Base-by-base conservation (phyloP, 2,797 vertebrate species). In the Hippoglossus hippoglossus region DNA sequence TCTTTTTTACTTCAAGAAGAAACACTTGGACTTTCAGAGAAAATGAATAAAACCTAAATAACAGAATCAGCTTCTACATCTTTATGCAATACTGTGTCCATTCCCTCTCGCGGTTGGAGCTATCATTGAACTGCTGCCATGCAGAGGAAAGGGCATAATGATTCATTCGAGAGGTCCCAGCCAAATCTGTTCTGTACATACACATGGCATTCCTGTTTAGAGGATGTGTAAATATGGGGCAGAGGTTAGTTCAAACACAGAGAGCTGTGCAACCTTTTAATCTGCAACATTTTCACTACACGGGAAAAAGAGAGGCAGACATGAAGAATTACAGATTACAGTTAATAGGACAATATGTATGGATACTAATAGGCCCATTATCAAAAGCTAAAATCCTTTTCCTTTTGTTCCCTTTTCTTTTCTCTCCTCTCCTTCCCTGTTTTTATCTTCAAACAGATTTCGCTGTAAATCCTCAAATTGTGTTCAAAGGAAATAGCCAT, bases 111-210 rank as follows among this genome's bases (percentile, higher is more conserved):
- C 13, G 15, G 50, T 61, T 25, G 56, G 63, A 63, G 77, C 71
- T 81, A 79, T 88, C 75, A 82, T 84, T 92, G 88, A 91, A 90
- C 70, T 51, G 83, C 68, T 92, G 91, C 90, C 91, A 92, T 85
- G 60, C 77, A 75, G 67, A 82, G 80, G 73, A 87, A 87, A 82
- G 80, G 81, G 83, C 87, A 84, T 71, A 68, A 87, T 83, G 89
- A 87, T 88, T 90, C 81, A 85, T 75, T 82, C 81, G 79, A 77
- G 84, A 87, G 67, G 79, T 71, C 81, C 80, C 62, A 34, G 87
- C 88, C 85, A 94, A 95, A 95, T 93, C 93, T 92, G 87, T 90
- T 93, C 74, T 79, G 94, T 93, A 94, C 92, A 94, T 94, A 95
- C 74, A 80, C 86, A 89, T 56, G 83, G 75, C 81, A 91, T 89